phyloP scores from a whole-genome alignment of 2,113 vertebrate species.

The Acanthisitta chloris region DNA sequence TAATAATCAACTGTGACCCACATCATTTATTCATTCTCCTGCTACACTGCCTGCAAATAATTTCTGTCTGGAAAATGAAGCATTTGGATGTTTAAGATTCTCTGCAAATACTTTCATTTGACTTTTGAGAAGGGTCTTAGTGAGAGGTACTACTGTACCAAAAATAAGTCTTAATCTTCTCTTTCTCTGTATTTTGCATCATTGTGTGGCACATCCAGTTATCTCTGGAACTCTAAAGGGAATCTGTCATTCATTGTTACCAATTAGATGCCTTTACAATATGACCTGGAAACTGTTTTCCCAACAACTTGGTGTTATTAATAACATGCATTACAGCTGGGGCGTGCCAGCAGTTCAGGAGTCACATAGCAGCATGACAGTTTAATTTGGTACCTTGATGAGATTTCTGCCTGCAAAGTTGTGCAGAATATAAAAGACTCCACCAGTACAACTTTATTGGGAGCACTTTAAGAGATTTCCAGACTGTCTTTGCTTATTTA shows the following conservation, averaged over 20 bases:
- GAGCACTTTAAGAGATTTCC: background rate
- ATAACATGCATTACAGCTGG: constrained; percentile 57
- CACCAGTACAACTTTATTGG: background rate
- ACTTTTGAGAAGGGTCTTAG: background rate
- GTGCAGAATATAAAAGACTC: constrained; percentile 37
- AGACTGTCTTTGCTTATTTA: background rate
- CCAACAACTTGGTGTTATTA: constrained; percentile 36
- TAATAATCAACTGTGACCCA: background rate
- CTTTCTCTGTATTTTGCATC: background rate
- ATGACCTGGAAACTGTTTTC: constrained; percentile 59
- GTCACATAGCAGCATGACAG: constrained; percentile 52
- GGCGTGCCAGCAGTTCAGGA: constrained; percentile 41
- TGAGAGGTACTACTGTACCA: background rate
- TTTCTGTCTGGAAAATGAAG: background rate
- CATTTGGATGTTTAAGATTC: background rate
- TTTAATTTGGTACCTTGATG: constrained; percentile 66
- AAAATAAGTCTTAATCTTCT: background rate
- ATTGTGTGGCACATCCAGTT: background rate
- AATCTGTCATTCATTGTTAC: constrained; percentile 36
- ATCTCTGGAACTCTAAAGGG: constrained; percentile 11
- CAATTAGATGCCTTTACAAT: constrained; percentile 42
- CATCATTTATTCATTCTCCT: constrained; percentile 34
- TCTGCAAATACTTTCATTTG: background rate
- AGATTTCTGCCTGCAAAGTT: constrained; percentile 44
- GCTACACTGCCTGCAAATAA: background rate